Base-by-base conservation (phyloP, 2,888 invertebrate species). In the Ametastegia equiseti region DNA sequence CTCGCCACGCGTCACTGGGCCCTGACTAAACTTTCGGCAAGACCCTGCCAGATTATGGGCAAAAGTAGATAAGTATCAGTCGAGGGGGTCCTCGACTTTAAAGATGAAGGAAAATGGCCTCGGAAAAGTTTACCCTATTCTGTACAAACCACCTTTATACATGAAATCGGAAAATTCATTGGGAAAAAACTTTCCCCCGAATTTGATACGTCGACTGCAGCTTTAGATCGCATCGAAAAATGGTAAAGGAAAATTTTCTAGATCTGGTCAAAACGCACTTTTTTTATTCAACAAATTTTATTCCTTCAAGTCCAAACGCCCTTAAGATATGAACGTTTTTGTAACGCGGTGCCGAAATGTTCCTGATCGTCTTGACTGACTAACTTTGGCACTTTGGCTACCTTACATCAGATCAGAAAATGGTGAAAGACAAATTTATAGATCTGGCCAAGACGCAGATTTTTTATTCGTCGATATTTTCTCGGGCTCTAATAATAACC, bases 21-120 rank as follows among this genome's bases (percentile, higher is more conserved):
- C 36, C 39, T 67, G 67, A 60, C 27, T 30, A 60, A 60, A 60
- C 60, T 60, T 60, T 60, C 60, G 30, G 60, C 60, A 60, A 60
- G 27, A 23, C 30, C 60, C 13, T 30, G 27, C 30, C 30, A 30
- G 60, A 42, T 60, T 60, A 13, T 27, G 3, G 60, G 60, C 30
- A 30, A 60, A 27, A 60, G 60, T 60, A 27, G 60, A 60, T 60
- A 30, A 60, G 30, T 60, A 30, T 60, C 60, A 15, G 60, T 30
- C 54, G 19, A 3, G 23, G 54, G 23, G 23, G 2, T 23, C 54
- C 54, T 54, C 23, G 23, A 54, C 54, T n/a, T n/a, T 54, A 54
- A 54, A 54, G 23, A 54, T 54, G 54, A 54, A 54, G 23, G 54
- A 23, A 54, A 23, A 54, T 54, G 54, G 23, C 19, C 54, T 23